Evolutionary conservation across 2,888 invertebrate species (phyloP), one percentile per base, ranked within the genome.

Genomic region (Vesta saturnalis): DNA sequence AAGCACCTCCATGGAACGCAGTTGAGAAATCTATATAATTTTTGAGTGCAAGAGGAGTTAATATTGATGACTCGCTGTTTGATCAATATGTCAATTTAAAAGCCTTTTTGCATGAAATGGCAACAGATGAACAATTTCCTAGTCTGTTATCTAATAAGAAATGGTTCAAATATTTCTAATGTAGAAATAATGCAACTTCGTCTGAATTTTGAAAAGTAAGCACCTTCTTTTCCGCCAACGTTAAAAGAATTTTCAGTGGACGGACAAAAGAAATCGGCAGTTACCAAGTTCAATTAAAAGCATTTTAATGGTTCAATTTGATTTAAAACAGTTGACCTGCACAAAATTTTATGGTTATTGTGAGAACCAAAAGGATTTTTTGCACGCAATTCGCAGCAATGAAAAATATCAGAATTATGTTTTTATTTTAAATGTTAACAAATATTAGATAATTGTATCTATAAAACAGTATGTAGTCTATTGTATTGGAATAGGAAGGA

Each of bases 61-160:
- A 23, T 23, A 23, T 23, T 5, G 23, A 23, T 23, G 23, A 23
- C 23, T 23, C 23, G 23, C 8, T 23, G 23, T 23, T 23, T 23
- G 23, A 23, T 23, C 23, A 23, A 23, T 23, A 23, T 23, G 23
- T 23, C 23, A 39, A 39, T 39, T 39, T 39, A 39, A 39, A 39
- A 39, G 39, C 39, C 39, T 39, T 39, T 39, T 39, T 39, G 39
- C 39, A 39, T n/a, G 39, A 39, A 39, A 39, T 39, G 39, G 39
- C 39, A 39, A 39, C 39, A 39, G 39, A 39, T 39, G 39, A 39
- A 39, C 39, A 39, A 39, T 39, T 39, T 39, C 39, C 39, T n/a
- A 39, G 12, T 39, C 39, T 39, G 8, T 39, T 39, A 30, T 39
- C 39, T n/a, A n/a, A 39, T 39, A n/a, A 39, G 39, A 39, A 39